Conservation (phyloP, 2,888 invertebrate genomes). For the Synanthedon andrenaeformis region DNA sequence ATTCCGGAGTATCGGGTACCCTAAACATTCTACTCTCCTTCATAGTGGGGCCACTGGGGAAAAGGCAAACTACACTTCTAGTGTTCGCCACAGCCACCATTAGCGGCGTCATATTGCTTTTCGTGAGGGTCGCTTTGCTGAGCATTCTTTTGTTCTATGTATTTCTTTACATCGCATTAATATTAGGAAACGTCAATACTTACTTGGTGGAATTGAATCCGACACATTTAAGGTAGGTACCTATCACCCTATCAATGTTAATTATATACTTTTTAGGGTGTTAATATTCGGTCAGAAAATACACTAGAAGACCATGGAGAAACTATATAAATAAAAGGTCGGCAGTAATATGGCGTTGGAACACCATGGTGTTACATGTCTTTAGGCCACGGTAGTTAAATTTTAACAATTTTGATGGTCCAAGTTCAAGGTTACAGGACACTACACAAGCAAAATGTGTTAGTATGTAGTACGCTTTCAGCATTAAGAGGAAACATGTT, state of each 20-base stretch:
- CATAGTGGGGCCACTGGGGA: conserved; percentile 36
- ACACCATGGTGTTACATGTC: too few species aligned
- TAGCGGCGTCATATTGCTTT: conserved; percentile 31
- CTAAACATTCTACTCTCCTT: conserved; percentile 36
- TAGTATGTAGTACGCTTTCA: too few species aligned
- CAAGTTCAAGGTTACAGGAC: too few species aligned
- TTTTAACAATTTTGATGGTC: too few species aligned
- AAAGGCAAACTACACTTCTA: conserved; percentile 30
- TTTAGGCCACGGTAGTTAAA: too few species aligned
- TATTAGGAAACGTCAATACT: conserved; percentile 47
- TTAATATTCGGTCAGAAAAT: too few species aligned
- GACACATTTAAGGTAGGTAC: conserved; percentile 53
- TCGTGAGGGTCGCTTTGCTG: conserved; percentile 33
- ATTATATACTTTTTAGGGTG: not conserved
- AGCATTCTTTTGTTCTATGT: conserved; percentile 43
- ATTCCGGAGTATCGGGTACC: conserved; percentile 30
- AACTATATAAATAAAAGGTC: too few species aligned
- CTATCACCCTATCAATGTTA: not conserved
- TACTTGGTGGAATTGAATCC: conserved; percentile 52
- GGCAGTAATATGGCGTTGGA: too few species aligned
- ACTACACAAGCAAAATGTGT: too few species aligned
- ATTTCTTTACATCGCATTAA: conserved; percentile 41
- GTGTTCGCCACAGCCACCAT: conserved; percentile 27
- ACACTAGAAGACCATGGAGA: too few species aligned
- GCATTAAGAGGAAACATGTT: too few species aligned